Conservation (phyloP, 2,797 vertebrate species). For the Pachyuromys duprasi region DNA sequence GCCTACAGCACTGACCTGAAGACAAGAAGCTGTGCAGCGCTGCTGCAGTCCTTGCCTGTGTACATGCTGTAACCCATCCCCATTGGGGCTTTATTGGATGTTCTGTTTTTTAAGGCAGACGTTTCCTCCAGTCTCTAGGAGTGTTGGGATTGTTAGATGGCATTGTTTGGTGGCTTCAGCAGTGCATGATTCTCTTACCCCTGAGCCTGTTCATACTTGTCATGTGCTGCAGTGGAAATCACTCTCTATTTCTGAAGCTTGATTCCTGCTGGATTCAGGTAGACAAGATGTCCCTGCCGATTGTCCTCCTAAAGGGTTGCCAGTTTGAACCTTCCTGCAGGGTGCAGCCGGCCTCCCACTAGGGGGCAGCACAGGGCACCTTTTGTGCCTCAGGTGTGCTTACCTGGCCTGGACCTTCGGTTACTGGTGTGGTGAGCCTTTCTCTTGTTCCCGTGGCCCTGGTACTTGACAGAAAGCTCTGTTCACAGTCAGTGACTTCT, state of each 20-base stretch:
- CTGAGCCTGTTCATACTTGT: not conserved
- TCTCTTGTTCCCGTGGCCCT: not conserved
- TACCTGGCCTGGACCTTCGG: not conserved
- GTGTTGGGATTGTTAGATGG: no score
- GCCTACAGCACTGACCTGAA: not conserved
- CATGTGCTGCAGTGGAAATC: not conserved
- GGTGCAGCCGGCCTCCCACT: not conserved
- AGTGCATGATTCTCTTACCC: not conserved
- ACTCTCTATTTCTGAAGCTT: not conserved
- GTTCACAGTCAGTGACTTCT: not conserved
- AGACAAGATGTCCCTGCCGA: not conserved
- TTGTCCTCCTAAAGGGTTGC: not conserved
- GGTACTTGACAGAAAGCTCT: not conserved
- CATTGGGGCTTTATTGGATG: not conserved
- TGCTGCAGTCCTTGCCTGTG: accelerated
- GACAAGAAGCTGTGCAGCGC: not conserved
- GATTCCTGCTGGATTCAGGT: not conserved
- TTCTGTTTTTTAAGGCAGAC: not conserved
- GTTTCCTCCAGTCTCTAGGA: not conserved
- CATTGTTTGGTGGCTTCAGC: not conserved
- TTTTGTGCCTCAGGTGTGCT: not conserved
- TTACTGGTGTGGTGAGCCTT: not conserved
- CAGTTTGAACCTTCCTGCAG: not conserved
- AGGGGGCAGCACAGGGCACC: no score
- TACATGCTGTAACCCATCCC: not conserved